Evolutionary conservation across 2,888 invertebrate genomes (phyloP).

Genomic region (Resseliella maxima): DNA sequence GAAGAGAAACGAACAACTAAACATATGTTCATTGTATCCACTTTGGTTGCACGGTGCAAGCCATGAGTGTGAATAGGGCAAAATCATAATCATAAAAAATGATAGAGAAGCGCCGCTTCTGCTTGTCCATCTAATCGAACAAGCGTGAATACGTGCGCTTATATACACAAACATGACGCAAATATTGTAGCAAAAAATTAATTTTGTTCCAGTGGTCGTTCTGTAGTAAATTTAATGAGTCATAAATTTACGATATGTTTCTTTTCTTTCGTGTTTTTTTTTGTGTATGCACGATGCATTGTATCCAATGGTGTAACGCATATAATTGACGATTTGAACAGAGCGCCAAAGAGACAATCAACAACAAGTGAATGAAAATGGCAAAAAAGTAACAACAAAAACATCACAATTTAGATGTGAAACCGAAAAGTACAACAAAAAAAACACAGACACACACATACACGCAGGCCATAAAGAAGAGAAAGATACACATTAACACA

Average conservation of each 20-base stretch:
- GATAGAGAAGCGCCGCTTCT: constrained; percentile 19
- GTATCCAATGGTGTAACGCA: neutral
- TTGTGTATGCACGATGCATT: neutral
- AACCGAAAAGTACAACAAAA: neutral
- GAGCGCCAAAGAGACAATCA: neutral
- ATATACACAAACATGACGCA: neutral
- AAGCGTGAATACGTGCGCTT: neutral
- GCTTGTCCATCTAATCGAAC: neutral
- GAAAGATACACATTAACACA: neutral
- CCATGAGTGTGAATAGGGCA: neutral
- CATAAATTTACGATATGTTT: constrained; percentile 51
- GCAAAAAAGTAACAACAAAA: neutral
- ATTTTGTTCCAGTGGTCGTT: constrained; percentile 42
- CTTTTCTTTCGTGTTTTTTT: no score
- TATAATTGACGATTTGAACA: neutral
- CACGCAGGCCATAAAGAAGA: neutral
- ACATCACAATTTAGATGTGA: constrained; percentile 30
- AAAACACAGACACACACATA: no score
- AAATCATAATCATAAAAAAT: constrained; percentile 4
- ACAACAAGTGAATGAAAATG: constrained; percentile 25
- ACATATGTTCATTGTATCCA: no score
- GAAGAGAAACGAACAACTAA: no score
- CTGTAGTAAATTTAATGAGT: constrained; percentile 30
- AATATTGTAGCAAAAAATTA: neutral
- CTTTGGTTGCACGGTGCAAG: neutral